Conservation (phyloP, 2,797 vertebrate genomes). For the Triplophysa yarkandensis region DNA sequence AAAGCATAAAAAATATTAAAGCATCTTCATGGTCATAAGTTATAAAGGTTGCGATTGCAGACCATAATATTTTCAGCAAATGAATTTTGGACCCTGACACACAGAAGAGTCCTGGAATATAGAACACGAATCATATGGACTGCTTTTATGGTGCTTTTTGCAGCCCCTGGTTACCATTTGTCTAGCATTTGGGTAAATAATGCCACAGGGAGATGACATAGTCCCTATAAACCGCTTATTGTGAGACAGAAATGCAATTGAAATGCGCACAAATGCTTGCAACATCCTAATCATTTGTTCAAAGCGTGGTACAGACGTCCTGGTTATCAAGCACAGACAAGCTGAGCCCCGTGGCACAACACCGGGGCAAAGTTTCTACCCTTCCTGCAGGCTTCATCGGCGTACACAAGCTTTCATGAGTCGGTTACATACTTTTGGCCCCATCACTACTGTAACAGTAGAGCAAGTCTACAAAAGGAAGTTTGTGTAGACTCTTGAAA, state of each 20-base stretch:
- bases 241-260: not conserved
- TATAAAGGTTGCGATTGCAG: not conserved
- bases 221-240: not conserved
- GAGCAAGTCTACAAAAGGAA: constrained; percentile 5
- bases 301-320: not conserved
- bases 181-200: not conserved
- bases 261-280: not conserved
- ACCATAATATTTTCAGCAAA: not conserved
- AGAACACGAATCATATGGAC: not conserved
- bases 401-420: not conserved
- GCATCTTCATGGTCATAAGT: too few species aligned
- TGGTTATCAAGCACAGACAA: constrained; percentile 5
- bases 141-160: not conserved
- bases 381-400: not conserved
- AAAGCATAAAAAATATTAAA: too few species aligned
- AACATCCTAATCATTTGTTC: not conserved
- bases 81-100: not conserved
- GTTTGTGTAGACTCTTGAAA: constrained; percentile 12
- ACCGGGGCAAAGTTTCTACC: not conserved
- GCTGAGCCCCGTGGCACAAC: not conserved
- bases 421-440: not conserved
- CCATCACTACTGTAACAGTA: not conserved
- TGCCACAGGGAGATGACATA: not conserved
- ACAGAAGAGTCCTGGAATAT: not conserved
- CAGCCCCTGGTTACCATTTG: not conserved